phyloP scores from a whole-genome alignment of 1,140 invertebrate genomes.

The Halesus radiatus region DNA sequence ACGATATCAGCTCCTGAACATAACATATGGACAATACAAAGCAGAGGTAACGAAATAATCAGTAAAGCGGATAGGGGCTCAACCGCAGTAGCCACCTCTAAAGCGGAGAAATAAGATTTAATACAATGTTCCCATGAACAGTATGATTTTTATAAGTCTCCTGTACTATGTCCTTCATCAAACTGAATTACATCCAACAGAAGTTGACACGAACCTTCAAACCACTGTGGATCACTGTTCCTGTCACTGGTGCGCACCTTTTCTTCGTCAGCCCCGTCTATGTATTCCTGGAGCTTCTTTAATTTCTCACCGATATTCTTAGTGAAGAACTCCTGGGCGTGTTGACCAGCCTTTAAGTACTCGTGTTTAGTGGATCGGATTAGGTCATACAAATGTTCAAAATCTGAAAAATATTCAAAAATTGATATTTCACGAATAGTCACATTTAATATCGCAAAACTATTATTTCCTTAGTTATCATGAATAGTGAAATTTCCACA shows the following conservation, averaged over 20 bases:
- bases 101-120: no score
- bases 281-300: slow-evolving; percentile 70
- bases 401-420: slow-evolving; percentile 66
- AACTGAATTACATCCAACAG: background rate
- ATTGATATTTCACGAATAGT: background rate
- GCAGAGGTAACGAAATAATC: no score
- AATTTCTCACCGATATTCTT: slow-evolving; percentile 78
- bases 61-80: no score
- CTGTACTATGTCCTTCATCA: no score
- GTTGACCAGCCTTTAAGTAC: slow-evolving; percentile 74
- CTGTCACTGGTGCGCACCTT: slow-evolving; percentile 14
- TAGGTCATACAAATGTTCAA: slow-evolving; percentile 73
- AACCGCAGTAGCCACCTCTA: no score
- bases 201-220: slow-evolving; percentile 69
- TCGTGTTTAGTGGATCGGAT: slow-evolving; percentile 76
- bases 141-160: no score
- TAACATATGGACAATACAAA: no score
- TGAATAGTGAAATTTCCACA: no score
- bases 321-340: slow-evolving; percentile 75
- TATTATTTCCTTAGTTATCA: no score
- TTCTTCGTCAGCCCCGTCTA: slow-evolving; percentile 52
- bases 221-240: slow-evolving; percentile 80
- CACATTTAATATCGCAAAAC: no score
- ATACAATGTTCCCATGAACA: no score
- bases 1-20: no score